Conservation (phyloP, 2,888 invertebrate species). For the Erebia palarica region DNA sequence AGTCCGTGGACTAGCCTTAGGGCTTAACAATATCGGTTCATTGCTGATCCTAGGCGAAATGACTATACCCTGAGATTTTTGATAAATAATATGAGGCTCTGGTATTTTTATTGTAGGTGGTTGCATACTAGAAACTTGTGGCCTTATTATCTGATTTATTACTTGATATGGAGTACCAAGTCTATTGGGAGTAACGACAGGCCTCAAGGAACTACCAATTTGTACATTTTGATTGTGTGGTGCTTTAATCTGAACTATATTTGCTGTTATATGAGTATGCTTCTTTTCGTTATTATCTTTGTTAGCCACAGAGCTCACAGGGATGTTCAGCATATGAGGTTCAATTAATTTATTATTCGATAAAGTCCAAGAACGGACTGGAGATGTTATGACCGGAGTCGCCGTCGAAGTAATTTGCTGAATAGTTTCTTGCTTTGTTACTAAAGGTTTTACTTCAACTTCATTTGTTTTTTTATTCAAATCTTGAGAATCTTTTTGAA, state of each 20-base stretch:
- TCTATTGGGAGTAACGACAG: conserved; percentile 63
- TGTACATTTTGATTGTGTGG: conserved; percentile 57
- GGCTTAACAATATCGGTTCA: conserved; percentile 70
- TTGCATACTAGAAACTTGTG: conserved; percentile 78
- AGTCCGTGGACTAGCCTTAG: conserved; percentile 64
- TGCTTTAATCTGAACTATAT: conserved; percentile 74
- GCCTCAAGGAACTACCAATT: conserved; percentile 58
- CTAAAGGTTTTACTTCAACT: conserved; percentile 61
- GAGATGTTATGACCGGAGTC: conserved; percentile 77
- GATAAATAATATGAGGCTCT: conserved; percentile 76
- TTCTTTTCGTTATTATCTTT: conserved; percentile 65
- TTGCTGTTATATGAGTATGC: conserved; percentile 64
- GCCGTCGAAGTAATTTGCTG: conserved; percentile 69
- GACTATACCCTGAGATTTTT: conserved; percentile 72
- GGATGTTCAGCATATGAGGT: conserved; percentile 65
- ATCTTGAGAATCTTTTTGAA: conserved; percentile 61
- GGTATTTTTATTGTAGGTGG: conserved; percentile 86
- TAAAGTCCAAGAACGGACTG: conserved; percentile 70
- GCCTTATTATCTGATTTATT: conserved; percentile 69
- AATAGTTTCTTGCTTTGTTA: conserved; percentile 61
- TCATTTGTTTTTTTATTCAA: conserved; percentile 55
- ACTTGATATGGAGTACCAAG: conserved; percentile 72
- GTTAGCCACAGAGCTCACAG: conserved; percentile 51
- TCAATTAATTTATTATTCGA: conserved; percentile 74
- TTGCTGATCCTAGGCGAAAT: conserved; percentile 70